Evolutionary conservation across 2,888 invertebrate species (phyloP).

Genomic region (Corbicula japonica): DNA sequence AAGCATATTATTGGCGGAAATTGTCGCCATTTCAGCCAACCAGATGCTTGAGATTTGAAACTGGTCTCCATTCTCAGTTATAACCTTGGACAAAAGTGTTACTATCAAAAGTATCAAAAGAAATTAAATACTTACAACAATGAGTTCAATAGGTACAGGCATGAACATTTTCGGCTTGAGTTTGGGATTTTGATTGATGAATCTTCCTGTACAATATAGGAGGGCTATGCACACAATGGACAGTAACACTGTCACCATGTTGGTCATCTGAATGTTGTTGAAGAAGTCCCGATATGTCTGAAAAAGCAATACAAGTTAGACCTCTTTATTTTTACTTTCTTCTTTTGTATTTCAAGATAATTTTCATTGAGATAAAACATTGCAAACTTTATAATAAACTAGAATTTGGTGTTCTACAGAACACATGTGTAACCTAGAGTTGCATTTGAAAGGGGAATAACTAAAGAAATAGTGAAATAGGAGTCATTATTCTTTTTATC

Average conservation of each 20-base stretch:
- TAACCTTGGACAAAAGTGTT: too few species aligned
- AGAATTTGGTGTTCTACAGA: too few species aligned
- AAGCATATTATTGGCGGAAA: too few species aligned
- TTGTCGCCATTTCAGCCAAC: too few species aligned
- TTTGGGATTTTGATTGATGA: slow-evolving; percentile 86
- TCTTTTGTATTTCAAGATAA: not conserved
- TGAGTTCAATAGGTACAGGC: slow-evolving; percentile 88
- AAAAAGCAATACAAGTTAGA: slow-evolving; percentile 44
- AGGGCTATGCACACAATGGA: slow-evolving; percentile 90
- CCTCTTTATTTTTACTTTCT: not conserved
- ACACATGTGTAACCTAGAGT: too few species aligned
- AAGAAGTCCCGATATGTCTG: slow-evolving; percentile 90
- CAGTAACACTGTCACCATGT: slow-evolving; percentile 90
- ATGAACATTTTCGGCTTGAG: slow-evolving; percentile 87
- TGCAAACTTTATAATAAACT: not conserved
- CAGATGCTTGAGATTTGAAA: too few species aligned
- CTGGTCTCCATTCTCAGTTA: too few species aligned
- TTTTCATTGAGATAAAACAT: not conserved
- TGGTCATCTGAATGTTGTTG: slow-evolving; percentile 88
- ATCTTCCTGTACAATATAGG: slow-evolving; percentile 88
- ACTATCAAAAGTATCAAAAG: too few species aligned
- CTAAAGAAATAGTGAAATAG: too few species aligned
- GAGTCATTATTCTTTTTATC: too few species aligned
- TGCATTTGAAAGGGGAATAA: too few species aligned
- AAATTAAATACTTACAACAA: slow-evolving; percentile 61